Percentiles rank a stretch among this genome's conserved stretches.
Conservation (phyloP, 2,113 vertebrate species). For the Protobothrops flavoviridis region DNA sequence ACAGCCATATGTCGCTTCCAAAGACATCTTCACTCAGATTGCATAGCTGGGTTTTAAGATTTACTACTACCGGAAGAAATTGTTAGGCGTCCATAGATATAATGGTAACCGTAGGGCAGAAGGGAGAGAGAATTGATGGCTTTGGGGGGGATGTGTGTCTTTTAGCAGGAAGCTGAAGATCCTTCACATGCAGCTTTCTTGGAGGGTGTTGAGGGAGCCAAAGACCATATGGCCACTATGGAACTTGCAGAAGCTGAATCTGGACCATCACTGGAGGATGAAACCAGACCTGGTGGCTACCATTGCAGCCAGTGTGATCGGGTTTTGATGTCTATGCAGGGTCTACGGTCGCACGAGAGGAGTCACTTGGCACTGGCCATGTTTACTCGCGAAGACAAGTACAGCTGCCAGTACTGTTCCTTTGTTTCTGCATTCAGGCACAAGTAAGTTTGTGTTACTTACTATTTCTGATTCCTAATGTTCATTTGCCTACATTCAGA, state of each 20-base stretch:
- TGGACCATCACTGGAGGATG: slow-evolving; percentile 79
- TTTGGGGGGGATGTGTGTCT: slow-evolving; percentile 75
- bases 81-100: not conserved
- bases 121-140: slow-evolving; percentile 67
- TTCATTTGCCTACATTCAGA: not conserved
- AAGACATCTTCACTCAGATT: not conserved
- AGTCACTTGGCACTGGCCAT: slow-evolving; percentile 93
- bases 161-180: slow-evolving; percentile 80
- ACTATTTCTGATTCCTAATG: slow-evolving; percentile 3
- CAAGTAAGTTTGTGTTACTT: slow-evolving; percentile 83
- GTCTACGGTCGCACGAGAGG: slow-evolving; percentile 96
- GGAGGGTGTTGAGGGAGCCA: slow-evolving; percentile 73
- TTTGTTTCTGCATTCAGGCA: slow-evolving; percentile 98
- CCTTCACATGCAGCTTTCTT: slow-evolving; percentile 71
- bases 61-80: slow-evolving; percentile 20
- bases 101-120: slow-evolving; percentile 42
- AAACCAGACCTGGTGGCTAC: slow-evolving; percentile 83
- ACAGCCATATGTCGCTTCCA: not conserved
- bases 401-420: slow-evolving; percentile 98
- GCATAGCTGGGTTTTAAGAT: not conserved
- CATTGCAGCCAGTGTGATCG: slow-evolving; percentile 91
- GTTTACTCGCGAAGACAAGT: slow-evolving; percentile 91
- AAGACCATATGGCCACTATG: slow-evolving; percentile 64
- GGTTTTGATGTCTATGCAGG: slow-evolving; percentile 99
- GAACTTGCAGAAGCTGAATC: slow-evolving; percentile 76